Evolutionary conservation across 2,113 vertebrate species (phyloP).

Genomic region (Albula goreensis): DNA sequence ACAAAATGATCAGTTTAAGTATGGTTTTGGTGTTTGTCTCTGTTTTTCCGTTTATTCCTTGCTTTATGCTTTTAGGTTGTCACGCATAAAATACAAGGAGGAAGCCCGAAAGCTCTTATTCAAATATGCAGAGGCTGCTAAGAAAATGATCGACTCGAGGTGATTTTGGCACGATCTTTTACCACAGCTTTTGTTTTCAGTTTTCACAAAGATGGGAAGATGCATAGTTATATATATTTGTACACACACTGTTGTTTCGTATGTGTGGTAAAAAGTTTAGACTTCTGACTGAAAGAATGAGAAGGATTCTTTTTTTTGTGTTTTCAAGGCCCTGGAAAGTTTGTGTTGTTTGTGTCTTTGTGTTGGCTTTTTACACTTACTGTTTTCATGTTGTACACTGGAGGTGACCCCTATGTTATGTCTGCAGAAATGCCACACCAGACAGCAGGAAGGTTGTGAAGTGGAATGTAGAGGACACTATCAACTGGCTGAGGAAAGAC

Average conservation of each 20-base stretch:
- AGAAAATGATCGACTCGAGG: constrained; percentile 97
- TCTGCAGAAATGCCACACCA: constrained; percentile 86
- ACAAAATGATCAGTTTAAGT: background rate
- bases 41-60: constrained; percentile 2
- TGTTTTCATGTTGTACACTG: background rate
- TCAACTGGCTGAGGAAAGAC: constrained; percentile 95
- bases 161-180: constrained; percentile 40
- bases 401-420: background rate
- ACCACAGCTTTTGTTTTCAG: background rate
- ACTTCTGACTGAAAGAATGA: background rate
- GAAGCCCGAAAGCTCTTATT: constrained; percentile 93
- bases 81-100: constrained; percentile 96
- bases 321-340: too few relatives aligned
- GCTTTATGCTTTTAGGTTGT: constrained; percentile 71
- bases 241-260: too few relatives aligned
- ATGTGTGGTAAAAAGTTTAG: too few relatives aligned
- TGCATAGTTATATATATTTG: background rate
- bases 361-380: too few relatives aligned
- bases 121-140: constrained; percentile 94
- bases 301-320: background rate
- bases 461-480: constrained; percentile 97
- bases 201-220: background rate
- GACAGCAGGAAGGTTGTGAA: constrained; percentile 98
- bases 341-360: too few relatives aligned
- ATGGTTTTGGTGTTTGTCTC: background rate